Base-by-base conservation (phyloP, 1,140 invertebrate species). In the Diploscapter pachys region DNA sequence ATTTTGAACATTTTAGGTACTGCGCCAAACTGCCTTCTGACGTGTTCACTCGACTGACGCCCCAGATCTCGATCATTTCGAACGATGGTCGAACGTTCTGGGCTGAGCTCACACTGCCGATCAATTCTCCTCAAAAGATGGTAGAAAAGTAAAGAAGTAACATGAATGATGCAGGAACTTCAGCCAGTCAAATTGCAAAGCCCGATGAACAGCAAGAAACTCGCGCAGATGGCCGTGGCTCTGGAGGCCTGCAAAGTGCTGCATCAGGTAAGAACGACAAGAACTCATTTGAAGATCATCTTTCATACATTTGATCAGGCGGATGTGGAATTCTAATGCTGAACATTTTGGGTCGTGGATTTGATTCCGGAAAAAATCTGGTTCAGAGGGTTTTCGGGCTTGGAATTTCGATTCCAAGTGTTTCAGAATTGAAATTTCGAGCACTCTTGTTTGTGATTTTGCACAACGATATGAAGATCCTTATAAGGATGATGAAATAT, bases 11-110 rank as follows among this genome's bases (percentile, higher is more conserved):
- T 52, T 82, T 65, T 79, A 93, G 94, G 82, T 99, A 99, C 86
- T 99, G 96, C 88, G 92, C 93, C n/a, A 96, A 96, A 87, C 88
- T 99, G 70, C 96, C 96, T 0, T 97, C 94, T 85, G 96, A 99
- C 88, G 94, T 94, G 4, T 98, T 99, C 87, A 99, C 96, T 0
- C 91, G 94, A 78, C 89, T 99, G 6, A 93, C 93, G 0, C 94
- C 96, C 2, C 89, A 93, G 70, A 95, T 93, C 90, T 87, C 86
- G 78, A 88, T 92, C 80, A 86, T 90, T 84, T 81, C 89, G 4
- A 78, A 89, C 4, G 88, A 88, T 51, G 52, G 72, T 69, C 66
- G 59, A 9, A 67, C 63, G n/a, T 89, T 86, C 82, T 87, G 90
- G 63, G 96, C 93, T 83, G 90, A 90, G 5, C 86, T 99, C 54